These are phyloP conservation scores for Cerastis rubricosa DNA, from an alignment of 2,888 invertebrate genomes.

Conservation along the genomic window DNA sequence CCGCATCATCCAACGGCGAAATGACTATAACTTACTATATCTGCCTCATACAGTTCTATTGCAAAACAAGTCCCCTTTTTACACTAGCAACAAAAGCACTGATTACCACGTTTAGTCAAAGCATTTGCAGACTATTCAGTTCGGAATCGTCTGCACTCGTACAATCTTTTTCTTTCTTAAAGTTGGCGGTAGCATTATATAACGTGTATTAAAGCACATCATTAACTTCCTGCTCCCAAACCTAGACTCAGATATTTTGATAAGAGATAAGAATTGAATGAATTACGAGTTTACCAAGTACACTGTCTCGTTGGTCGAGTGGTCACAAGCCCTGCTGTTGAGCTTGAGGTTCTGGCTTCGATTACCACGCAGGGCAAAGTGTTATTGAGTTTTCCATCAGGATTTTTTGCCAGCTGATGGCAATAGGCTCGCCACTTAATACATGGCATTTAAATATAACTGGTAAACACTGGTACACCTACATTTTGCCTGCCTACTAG, in stretches of 20 bases:
- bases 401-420: background rate
- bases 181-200: background rate
- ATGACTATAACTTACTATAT: no score
- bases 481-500: no score
- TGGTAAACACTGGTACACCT: no score
- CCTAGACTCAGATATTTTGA: background rate
- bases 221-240: background rate
- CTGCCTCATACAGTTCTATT: slow-evolving; percentile 9
- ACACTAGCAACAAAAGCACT: slow-evolving; percentile 8
- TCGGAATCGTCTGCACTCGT: background rate
- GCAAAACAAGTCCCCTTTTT: background rate
- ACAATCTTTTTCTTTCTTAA: background rate
- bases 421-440: background rate
- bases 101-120: slow-evolving; percentile 12
- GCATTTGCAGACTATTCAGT: background rate
- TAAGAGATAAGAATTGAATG: background rate
- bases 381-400: background rate
- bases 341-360: background rate
- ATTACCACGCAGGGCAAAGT: background rate
- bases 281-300: background rate
- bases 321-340: background rate
- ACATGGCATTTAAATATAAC: background rate
- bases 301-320: background rate
- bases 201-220: background rate
- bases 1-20: no score